Base-by-base conservation (phyloP, 2,888 invertebrate species). In the Drosophila infuscata region DNA sequence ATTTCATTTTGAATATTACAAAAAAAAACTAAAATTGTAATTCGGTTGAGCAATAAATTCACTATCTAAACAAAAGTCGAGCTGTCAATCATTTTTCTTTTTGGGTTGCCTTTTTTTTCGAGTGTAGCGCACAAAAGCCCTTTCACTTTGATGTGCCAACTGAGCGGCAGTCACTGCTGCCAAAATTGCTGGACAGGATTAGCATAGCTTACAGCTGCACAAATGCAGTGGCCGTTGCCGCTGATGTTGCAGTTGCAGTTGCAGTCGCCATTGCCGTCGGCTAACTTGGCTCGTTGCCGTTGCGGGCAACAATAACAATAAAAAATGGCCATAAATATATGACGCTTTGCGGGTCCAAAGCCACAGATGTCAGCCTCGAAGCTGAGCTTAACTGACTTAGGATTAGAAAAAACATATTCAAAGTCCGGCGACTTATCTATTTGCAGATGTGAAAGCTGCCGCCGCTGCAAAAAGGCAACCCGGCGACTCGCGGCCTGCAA, bases 81-180 rank as follows among this genome's bases (percentile, higher is more conserved):
- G 46, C 46, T 35, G 15, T 6, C 53, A 30, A 53, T 3, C 3
- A 17, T 35, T 17, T 11, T n/a, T 53, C 8, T 36, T 20, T 8
- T n/a, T 25, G 25, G 2, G 25, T 25, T 25, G 25, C 25, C 0
- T 25, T 29, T 15, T 53, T 53, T 25, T 56, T 38, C 3, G 12
- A 71, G 57, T 62, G 69, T 65, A 54, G 69, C 1, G 61, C 56
- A 57, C 61, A 67, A 74, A 80, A 89, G 76, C 88, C 85, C 89
- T 89, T 89, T 89, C 85, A 88, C 90, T 86, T 81, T 86, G 90
- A 88, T 80, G 54, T 68, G 81, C 76, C 74, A 69, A 59, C 70
- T 56, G 48, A 57, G 59, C 53, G 53, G 76, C 57, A 57, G 88
- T 76, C 86, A 76, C 81, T 79, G 88, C 82, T 85, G 84, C 88